Evolutionary conservation across 2,113 vertebrate species (phyloP).

Genomic region (Hiodon alosoides): DNA sequence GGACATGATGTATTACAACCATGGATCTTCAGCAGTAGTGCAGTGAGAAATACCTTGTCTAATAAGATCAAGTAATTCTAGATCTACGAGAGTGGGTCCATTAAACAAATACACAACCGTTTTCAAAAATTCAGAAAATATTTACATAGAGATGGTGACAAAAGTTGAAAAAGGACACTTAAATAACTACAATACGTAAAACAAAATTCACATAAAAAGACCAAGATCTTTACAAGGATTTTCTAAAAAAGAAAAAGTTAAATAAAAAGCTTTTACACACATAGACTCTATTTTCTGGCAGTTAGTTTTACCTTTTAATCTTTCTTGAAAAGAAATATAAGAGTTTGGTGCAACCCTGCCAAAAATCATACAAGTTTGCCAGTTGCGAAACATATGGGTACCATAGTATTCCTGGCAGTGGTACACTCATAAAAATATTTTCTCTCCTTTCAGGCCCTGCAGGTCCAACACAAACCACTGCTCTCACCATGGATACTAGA

Average conservation of each 20-base stretch:
- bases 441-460: not conserved
- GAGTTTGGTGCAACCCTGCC: constrained; percentile 4
- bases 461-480: constrained; percentile 9
- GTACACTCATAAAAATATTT: constrained; percentile 8
- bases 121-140: no score
- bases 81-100: no score
- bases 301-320: constrained; percentile 9
- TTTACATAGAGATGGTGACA: no score
- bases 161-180: no score
- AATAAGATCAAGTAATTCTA: no score
- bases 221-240: constrained; percentile 4
- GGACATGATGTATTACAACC: no score
- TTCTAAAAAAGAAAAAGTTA: not conserved
- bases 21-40: no score
- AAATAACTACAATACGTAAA: no score
- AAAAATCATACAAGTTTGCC: constrained; percentile 17
- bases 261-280: constrained; percentile 12
- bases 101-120: no score
- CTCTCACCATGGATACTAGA: not conserved
- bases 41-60: no score
- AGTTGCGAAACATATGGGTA: constrained; percentile 19
- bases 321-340: constrained; percentile 7
- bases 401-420: constrained; percentile 18
- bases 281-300: not conserved
- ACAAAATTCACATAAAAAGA: not conserved